Evolutionary conservation across 2,113 vertebrate genomes (phyloP), one percentile per base, ranked within the genome.

Genomic region (Xiphophorus couchianus): DNA sequence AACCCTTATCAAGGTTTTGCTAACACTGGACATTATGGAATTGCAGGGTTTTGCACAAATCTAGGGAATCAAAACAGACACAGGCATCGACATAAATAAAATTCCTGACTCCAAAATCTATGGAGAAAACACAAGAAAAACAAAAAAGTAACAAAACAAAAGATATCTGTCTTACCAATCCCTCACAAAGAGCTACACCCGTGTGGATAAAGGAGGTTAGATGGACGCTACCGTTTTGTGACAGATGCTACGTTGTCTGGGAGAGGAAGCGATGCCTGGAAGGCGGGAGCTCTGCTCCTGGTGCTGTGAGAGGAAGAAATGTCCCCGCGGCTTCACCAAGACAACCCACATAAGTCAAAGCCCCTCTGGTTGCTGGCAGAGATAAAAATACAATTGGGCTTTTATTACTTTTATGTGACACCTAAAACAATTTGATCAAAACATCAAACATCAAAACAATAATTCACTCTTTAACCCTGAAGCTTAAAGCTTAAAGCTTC

Each of bases 171-270:
- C 44, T 48, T 22, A 15, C 19, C 29, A n/a, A 69, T 70, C 69
- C 65, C 60, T 28, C 44, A 37, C 14, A 10, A 2, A 19, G 30
- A 3, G 35, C 64, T 60, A 19, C 17, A 27, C 58, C 42, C 31
- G 58, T 0, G 2, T 1, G n/a, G 67, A 35, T 27, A 33, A 44
- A 27, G 5, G 30, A 33, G 19, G 10, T 35, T 0, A 17, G 72
- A 54, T 27, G 64, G 70, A 63, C 1, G 54, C 76, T 44, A 68
- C 17, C 44, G 15, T 19, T 48, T 19, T 48, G 44, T 19, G 44
- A 65, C 72, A 75, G 76, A 71, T 77, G 73, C 3, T 74, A 51
- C 0, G 14, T 33, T 7, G 71, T 51, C 61, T 66, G 37, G 9
- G 51, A 4, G 80, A 69, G 66, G 7, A 30, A 28, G 15, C 27